These are phyloP conservation scores for Sericinus montela DNA, from an alignment of 2,888 invertebrate genomes.

Conservation along the genomic window DNA sequence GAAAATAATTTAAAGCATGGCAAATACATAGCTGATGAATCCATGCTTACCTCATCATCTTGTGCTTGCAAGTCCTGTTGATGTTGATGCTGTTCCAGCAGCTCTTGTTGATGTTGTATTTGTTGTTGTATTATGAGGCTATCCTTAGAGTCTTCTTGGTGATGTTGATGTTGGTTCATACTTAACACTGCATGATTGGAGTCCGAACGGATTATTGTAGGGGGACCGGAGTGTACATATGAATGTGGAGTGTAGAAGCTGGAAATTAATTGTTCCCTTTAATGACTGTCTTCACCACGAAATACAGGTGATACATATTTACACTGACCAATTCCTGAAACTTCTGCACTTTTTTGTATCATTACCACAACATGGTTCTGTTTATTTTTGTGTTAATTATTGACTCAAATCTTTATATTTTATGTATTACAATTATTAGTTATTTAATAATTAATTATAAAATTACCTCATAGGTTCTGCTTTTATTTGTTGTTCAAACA, in stretches of 20 bases:
- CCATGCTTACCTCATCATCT: slow-evolving; percentile 59
- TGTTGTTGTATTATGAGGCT: slow-evolving; percentile 71
- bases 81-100: slow-evolving; percentile 72
- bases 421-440: too few relatives aligned
- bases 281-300: background rate
- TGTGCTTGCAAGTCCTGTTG: slow-evolving; percentile 71
- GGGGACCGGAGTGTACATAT: slow-evolving; percentile 68
- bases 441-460: background rate
- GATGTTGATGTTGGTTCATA: slow-evolving; percentile 66
- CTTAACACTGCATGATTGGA: slow-evolving; percentile 65
- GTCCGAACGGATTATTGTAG: slow-evolving; percentile 67
- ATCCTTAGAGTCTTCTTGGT: slow-evolving; percentile 71
- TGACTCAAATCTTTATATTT: too few relatives aligned
- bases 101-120: slow-evolving; percentile 70
- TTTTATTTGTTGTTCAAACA: slow-evolving; percentile 86
- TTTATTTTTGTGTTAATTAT: too few relatives aligned
- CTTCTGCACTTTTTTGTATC: too few relatives aligned
- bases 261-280: slow-evolving; percentile 29
- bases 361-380: too few relatives aligned
- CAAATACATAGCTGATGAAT: too few relatives aligned
- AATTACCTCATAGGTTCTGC: slow-evolving; percentile 83
- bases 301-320: too few relatives aligned
- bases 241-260: slow-evolving; percentile 73
- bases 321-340: too few relatives aligned
- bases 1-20: background rate